phyloP scores from a whole-genome alignment of 2,888 invertebrate species.

The Griposia aprilina region DNA sequence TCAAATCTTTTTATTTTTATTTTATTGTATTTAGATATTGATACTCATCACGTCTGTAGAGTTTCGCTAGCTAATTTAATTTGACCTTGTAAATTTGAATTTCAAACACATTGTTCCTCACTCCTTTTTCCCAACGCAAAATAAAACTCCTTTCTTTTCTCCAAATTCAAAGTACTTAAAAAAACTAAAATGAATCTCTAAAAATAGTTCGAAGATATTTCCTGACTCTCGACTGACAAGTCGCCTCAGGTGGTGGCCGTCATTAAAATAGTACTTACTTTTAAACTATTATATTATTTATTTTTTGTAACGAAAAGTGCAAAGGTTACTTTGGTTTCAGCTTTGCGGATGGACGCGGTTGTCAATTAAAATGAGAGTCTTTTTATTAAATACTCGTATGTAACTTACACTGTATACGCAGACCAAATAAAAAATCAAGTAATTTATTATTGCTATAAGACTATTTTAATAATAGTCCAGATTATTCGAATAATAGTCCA shows the following conservation, averaged over 20 bases:
- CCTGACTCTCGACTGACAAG: neutral
- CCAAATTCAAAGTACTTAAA: neutral
- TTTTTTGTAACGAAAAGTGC: slow-evolving; percentile 28
- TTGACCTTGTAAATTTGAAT: neutral
- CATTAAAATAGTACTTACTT: slow-evolving; percentile 12
- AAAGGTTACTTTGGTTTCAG: slow-evolving; percentile 43
- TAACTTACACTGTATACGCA: neutral
- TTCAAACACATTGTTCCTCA: neutral
- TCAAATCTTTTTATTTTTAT: too few species aligned
- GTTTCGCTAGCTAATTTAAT: too few species aligned
- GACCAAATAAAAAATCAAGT: too few species aligned
- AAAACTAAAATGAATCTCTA: slow-evolving; percentile 1
- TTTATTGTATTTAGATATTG: too few species aligned
- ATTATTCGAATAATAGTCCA: slow-evolving; percentile 13
- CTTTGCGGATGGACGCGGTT: slow-evolving; percentile 9
- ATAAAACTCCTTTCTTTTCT: neutral
- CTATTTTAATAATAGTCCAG: too few species aligned
- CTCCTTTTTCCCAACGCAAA: slow-evolving; percentile 1
- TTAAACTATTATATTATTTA: slow-evolving; percentile 15
- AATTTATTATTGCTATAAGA: too few species aligned
- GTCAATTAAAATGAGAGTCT: slow-evolving; percentile 33
- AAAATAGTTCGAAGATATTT: slow-evolving; percentile 26
- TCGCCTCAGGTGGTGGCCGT: slow-evolving; percentile 40
- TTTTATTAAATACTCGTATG: slow-evolving; percentile 15
- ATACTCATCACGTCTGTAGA: too few species aligned